Conservation (phyloP, 2,888 invertebrate species). For the Netelia virgata region DNA sequence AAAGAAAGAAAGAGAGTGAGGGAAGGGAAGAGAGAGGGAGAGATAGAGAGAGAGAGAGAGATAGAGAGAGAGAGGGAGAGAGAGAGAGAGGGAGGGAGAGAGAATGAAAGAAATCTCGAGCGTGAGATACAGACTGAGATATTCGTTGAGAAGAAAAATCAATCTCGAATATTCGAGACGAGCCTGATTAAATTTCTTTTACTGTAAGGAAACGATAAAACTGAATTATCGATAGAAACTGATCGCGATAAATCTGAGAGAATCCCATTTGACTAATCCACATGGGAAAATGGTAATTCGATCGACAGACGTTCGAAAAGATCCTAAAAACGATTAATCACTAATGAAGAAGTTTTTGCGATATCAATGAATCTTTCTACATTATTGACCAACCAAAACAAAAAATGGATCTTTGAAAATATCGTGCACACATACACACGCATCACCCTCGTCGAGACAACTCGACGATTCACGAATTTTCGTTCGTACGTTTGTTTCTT, state of each 20-base stretch:
- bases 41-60: background rate
- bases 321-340: background rate
- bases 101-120: constrained; percentile 34
- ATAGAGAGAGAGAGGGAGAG: background rate
- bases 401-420: constrained; percentile 27
- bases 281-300: background rate
- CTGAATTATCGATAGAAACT: background rate
- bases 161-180: background rate
- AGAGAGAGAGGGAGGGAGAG: constrained; percentile 10
- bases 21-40: constrained; percentile 7
- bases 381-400: background rate
- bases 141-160: background rate
- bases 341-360: background rate
- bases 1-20: constrained; percentile 36
- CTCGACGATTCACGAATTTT: background rate
- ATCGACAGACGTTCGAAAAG: background rate
- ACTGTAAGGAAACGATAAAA: background rate
- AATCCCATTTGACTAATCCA: background rate
- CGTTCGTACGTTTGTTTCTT: background rate
- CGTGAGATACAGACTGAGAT: constrained; percentile 9
- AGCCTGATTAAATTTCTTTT: background rate
- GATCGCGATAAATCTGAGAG: background rate
- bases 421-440: constrained; percentile 26
- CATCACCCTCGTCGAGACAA: constrained; percentile 9
- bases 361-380: background rate